These are phyloP conservation scores for Mythimna lalbum DNA, from an alignment of 2,888 invertebrate genomes.

Conservation along the genomic window DNA sequence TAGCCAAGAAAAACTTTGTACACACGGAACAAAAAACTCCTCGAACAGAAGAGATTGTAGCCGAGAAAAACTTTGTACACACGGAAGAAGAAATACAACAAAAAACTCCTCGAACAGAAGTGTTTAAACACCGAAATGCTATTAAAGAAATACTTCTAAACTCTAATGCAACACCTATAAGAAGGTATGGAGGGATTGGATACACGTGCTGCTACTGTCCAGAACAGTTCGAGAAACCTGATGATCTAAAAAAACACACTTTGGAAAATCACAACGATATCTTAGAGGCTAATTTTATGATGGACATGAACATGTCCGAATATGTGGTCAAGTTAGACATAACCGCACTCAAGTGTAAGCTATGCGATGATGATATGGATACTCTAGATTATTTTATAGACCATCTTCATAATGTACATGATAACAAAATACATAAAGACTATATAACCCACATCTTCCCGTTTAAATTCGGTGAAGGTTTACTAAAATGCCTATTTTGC, in stretches of 20 bases:
- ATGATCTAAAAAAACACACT: slow-evolving; percentile 73
- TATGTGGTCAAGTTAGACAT: slow-evolving; percentile 76
- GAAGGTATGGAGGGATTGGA: slow-evolving; percentile 70
- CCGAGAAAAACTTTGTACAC: not conserved
- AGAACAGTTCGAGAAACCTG: slow-evolving; percentile 65
- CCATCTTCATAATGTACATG: slow-evolving; percentile 62
- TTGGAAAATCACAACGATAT: slow-evolving; percentile 64
- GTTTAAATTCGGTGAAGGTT: slow-evolving; percentile 70
- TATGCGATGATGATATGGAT: slow-evolving; percentile 51
- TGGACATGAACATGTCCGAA: slow-evolving; percentile 68
- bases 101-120: slow-evolving; percentile 61
- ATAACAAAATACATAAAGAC: slow-evolving; percentile 62
- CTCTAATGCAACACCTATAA: slow-evolving; percentile 78
- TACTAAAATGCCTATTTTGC: slow-evolving; percentile 51
- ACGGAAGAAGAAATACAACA: slow-evolving; percentile 40
- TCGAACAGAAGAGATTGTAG: too few relatives aligned
- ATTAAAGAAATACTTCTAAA: slow-evolving; percentile 69
- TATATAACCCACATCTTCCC: slow-evolving; percentile 73
- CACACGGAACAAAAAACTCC: too few relatives aligned
- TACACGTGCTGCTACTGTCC: slow-evolving; percentile 75
- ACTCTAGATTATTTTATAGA: slow-evolving; percentile 59
- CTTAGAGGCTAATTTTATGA: slow-evolving; percentile 68
- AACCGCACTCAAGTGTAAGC: slow-evolving; percentile 61
- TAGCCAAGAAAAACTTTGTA: not conserved
- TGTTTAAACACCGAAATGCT: slow-evolving; percentile 73